Evolutionary conservation across 2,797 vertebrate genomes (phyloP).

Genomic region (Acomys russatus): DNA sequence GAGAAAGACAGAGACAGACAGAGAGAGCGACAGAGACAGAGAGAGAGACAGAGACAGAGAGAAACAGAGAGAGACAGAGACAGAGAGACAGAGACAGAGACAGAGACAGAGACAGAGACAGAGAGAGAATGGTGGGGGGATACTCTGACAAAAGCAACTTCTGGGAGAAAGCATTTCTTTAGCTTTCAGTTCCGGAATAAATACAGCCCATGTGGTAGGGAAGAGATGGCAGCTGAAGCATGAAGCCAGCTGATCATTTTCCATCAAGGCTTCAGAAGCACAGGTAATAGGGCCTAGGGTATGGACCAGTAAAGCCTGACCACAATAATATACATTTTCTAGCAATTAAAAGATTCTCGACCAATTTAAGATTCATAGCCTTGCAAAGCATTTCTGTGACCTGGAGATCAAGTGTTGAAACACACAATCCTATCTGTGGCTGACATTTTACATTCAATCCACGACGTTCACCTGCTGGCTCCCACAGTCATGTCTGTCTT

Average conservation of each 20-base stretch:
- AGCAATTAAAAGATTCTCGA: background rate
- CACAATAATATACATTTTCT: background rate
- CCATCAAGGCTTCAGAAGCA: no score
- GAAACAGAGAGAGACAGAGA: no score
- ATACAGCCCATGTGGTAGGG: background rate
- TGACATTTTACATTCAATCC: background rate
- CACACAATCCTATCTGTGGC: background rate
- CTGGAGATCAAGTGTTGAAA: background rate
- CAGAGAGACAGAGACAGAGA: no score
- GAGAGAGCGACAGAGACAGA: no score
- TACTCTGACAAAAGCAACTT: no score
- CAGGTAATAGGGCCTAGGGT: background rate
- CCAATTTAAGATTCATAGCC: background rate
- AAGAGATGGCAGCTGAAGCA: background rate
- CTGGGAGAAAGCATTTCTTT: no score
- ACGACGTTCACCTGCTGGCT: background rate
- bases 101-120: no score
- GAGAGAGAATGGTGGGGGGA: no score
- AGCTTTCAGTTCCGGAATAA: background rate
- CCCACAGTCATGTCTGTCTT: background rate
- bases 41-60: no score
- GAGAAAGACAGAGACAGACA: no score
- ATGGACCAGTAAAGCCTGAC: background rate
- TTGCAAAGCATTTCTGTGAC: no score
- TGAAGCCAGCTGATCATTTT: no score